Percentiles rank a stretch among this genome's conserved stretches.
These are phyloP conservation scores for Piezodorus guildinii DNA, from an alignment of 1,140 invertebrate genomes.

Conservation along the genomic window DNA sequence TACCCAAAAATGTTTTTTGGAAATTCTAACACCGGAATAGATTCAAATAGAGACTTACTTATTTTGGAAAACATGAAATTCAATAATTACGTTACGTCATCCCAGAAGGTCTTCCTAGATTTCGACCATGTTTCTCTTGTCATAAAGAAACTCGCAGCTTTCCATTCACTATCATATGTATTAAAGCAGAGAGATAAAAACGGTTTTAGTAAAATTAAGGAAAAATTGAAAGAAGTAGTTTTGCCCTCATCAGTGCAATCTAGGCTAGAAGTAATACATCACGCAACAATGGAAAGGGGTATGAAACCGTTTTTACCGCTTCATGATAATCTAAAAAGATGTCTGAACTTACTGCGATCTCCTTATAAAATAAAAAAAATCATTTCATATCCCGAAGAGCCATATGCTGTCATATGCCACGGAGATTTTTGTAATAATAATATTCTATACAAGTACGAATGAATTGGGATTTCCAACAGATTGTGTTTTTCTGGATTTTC, in stretches of 20 bases:
- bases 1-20: slow-evolving; percentile 26
- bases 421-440: slow-evolving; percentile 46
- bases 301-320: not conserved
- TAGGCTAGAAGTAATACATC: not conserved
- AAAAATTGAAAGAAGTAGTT: slow-evolving; percentile 25
- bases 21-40: not conserved
- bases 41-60: slow-evolving; percentile 26
- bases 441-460: slow-evolving; percentile 38
- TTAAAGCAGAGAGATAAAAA: slow-evolving; percentile 30
- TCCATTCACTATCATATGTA: slow-evolving; percentile 34
- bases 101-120: slow-evolving; percentile 22
- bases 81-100: slow-evolving; percentile 20
- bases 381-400: slow-evolving; percentile 28
- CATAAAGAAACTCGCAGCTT: slow-evolving; percentile 32
- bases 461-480: slow-evolving; percentile 24
- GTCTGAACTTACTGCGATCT: not conserved
- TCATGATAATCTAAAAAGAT: not conserved
- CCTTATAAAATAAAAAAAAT: not conserved
- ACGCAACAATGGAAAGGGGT: slow-evolving; percentile 5
- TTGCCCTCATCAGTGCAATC: slow-evolving; percentile 1
- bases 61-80: slow-evolving; percentile 31
- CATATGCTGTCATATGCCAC: slow-evolving; percentile 38
- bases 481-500: slow-evolving; percentile 36
- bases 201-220: slow-evolving; percentile 30
- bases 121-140: slow-evolving; percentile 31